Conservation (phyloP, 2,113 vertebrate genomes). For the Malurus cyaneus region DNA sequence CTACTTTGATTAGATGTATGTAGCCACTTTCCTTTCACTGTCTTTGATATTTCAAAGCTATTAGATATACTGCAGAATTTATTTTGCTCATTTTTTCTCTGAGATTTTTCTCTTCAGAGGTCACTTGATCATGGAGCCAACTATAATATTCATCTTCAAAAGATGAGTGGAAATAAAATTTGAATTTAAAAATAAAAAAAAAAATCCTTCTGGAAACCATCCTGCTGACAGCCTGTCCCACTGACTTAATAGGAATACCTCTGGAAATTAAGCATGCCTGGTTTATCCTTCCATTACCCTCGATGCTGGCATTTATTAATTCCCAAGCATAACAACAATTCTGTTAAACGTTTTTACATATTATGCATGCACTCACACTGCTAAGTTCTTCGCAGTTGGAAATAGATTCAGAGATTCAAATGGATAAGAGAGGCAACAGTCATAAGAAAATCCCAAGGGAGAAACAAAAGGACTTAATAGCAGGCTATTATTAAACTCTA, state of each 20-base stretch:
- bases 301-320: not conserved
- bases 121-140: not conserved
- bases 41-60: not conserved
- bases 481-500: slow-evolving; percentile 70
- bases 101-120: not conserved
- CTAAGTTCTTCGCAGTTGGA: slow-evolving; percentile 41
- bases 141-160: not conserved
- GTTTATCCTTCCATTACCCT: not conserved
- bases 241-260: not conserved
- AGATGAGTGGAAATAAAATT: not conserved
- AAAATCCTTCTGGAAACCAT: not conserved
- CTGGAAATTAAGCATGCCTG: not conserved
- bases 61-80: not conserved
- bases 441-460: slow-evolving; percentile 55
- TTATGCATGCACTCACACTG: not conserved
- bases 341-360: slow-evolving; percentile 14
- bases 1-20: not conserved
- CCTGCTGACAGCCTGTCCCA: not conserved
- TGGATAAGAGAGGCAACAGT: slow-evolving; percentile 41
- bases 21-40: not conserved
- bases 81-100: not conserved
- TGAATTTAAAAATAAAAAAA: not conserved
- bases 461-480: slow-evolving; percentile 66
- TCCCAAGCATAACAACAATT: slow-evolving; percentile 13
- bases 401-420: slow-evolving; percentile 45